These are phyloP conservation scores for Thamnophis sirtalis DNA, from an alignment of 2,113 vertebrate species.

Conservation along the genomic window DNA sequence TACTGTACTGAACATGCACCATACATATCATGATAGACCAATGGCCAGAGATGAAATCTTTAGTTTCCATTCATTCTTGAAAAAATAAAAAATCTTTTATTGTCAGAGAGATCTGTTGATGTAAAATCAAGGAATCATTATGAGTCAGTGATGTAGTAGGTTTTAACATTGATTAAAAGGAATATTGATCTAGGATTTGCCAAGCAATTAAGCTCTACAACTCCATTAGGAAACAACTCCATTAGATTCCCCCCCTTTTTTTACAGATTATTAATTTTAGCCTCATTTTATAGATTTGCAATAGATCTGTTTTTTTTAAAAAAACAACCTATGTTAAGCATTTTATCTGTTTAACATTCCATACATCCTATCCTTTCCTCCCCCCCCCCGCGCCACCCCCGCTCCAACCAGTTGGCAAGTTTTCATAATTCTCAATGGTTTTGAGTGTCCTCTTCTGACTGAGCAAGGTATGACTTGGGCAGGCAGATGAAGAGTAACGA, in stretches of 20 bases:
- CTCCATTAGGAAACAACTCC: background rate
- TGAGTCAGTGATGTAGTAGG: background rate
- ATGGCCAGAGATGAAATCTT: background rate
- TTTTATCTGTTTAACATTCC: background rate
- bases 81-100: background rate
- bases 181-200: background rate
- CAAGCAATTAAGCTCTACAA: background rate
- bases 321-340: background rate
- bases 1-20: background rate
- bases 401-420: background rate
- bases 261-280: background rate
- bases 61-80: background rate
- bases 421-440: background rate
- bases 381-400: fast-evolving
- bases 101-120: background rate
- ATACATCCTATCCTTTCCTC: too few species aligned
- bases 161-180: background rate
- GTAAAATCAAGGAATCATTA: background rate
- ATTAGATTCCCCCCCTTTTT: background rate
- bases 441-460: constrained; percentile 17
- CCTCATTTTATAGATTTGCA: background rate
- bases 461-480: background rate
- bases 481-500: background rate
- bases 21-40: background rate
- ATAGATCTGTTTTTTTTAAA: background rate